phyloP scores from a whole-genome alignment of 2,113 vertebrate genomes.

The Ovis canadensis region DNA sequence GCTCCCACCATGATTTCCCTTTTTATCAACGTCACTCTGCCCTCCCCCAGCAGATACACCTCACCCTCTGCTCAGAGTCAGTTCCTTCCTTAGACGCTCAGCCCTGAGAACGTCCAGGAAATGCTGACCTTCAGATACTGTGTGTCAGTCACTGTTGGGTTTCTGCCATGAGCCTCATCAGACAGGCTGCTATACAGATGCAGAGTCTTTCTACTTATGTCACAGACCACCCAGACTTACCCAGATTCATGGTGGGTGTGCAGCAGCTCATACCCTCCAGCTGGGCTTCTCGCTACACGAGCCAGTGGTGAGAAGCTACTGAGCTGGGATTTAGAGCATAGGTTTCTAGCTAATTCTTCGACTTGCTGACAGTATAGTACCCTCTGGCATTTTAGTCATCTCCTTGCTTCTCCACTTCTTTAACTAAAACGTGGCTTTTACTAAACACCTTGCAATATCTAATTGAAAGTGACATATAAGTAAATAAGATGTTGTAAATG shows the following conservation, averaged over 20 bases:
- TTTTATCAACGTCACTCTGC: background rate
- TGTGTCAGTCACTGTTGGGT: background rate
- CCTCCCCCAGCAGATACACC: background rate
- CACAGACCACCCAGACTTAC: background rate
- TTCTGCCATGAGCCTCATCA: background rate
- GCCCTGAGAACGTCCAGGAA: background rate
- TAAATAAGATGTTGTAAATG: background rate
- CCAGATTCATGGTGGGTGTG: background rate
- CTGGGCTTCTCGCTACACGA: background rate
- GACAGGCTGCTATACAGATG: background rate
- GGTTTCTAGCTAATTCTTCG: background rate
- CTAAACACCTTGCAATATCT: background rate
- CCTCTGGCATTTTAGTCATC: background rate
- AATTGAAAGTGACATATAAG: background rate
- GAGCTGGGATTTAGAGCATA: background rate
- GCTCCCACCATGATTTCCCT: rapidly evolving
- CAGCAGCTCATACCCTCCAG: background rate
- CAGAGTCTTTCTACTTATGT: rapidly evolving
- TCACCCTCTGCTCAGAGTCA: background rate
- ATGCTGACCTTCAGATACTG: background rate
- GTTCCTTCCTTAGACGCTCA: background rate
- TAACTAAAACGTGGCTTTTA: background rate
- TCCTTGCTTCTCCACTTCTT: background rate
- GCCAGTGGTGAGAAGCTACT: background rate
- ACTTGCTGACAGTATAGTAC: too few relatives aligned